These are phyloP conservation scores for Neoniphon sammara DNA, from an alignment of 2,797 vertebrate species.

Conservation along the genomic window DNA sequence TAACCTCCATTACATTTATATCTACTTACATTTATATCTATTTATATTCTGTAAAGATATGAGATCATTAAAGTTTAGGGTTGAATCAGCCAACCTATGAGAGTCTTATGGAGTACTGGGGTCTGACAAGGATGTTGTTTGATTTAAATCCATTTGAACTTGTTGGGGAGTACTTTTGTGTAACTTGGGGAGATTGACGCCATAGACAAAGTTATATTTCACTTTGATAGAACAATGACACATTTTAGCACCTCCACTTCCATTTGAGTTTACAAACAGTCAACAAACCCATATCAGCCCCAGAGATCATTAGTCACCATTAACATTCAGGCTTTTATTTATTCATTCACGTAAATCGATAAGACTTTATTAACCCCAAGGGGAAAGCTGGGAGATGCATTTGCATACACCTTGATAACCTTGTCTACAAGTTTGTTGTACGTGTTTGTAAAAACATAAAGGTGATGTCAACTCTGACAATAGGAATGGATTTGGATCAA, in stretches of 20 bases:
- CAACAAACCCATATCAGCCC: background rate
- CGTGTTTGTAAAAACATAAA: background rate
- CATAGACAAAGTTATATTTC: conserved; percentile 11
- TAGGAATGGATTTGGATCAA: background rate
- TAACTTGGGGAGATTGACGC: conserved; percentile 13
- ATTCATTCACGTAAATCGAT: conserved; percentile 4
- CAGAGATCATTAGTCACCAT: background rate
- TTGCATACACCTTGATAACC: background rate
- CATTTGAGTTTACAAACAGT: background rate
- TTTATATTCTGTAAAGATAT: conserved; percentile 38
- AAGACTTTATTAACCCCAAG: background rate
- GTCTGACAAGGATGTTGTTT: conserved; percentile 24
- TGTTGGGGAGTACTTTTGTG: conserved; percentile 1
- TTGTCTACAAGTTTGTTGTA: background rate
- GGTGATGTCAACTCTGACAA: background rate
- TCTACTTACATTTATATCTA: conserved; percentile 25
- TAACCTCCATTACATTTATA: conserved; percentile 10
- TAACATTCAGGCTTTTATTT: conserved; percentile 16
- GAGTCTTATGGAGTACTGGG: conserved; percentile 6
- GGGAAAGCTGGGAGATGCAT: conserved; percentile 4
- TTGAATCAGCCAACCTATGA: conserved; percentile 29
- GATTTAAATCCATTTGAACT: conserved; percentile 13
- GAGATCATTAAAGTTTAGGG: conserved; percentile 21
- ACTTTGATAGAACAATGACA: conserved; percentile 5
- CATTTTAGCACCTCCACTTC: conserved; percentile 10